Percentiles rank a stretch among this genome's conserved stretches.
phyloP scores from a whole-genome alignment of 2,797 vertebrate species.

The Pangasius krempfi region DNA sequence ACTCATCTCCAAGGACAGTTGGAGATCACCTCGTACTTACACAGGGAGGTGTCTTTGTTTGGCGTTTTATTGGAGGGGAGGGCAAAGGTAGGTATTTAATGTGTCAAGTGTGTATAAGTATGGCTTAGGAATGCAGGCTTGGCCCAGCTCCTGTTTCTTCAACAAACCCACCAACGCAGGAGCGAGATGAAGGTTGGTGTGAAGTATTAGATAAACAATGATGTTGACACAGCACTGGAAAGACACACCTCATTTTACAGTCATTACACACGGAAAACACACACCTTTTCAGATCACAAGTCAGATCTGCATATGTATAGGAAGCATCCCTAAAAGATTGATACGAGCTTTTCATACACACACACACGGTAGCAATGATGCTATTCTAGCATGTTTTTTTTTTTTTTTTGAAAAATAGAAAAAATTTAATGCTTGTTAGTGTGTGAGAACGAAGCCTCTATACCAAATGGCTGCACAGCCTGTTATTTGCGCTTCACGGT shows the following conservation, averaged over 20 bases:
- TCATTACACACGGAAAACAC: conserved; percentile 4
- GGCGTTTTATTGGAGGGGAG: conserved; percentile 49
- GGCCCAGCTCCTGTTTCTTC: conserved; percentile 56
- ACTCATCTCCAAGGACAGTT: conserved; percentile 4
- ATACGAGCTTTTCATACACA: background rate
- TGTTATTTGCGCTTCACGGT: background rate
- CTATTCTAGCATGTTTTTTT: background rate
- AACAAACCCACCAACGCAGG: conserved; percentile 53
- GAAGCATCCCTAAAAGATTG: background rate
- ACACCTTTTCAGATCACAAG: background rate
- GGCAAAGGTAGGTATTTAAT: conserved; percentile 41
- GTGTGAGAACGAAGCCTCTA: background rate
- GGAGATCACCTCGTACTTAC: conserved; percentile 59
- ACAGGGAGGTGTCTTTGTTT: conserved; percentile 43
- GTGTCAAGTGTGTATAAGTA: conserved; percentile 55
- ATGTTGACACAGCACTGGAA: conserved; percentile 67
- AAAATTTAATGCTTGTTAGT: background rate
- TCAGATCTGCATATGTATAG: background rate
- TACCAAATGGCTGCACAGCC: background rate
- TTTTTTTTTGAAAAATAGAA: background rate
- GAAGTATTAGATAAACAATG: conserved; percentile 61
- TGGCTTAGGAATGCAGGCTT: conserved; percentile 63
- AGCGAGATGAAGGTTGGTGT: conserved; percentile 26
- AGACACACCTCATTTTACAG: background rate
- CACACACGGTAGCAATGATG: background rate